A percentile compares a stretch with the other conserved stretches of the same genome.
These are phyloP conservation scores for Cheilosia urbana DNA, from an alignment of 2,888 invertebrate species.

Conservation along the genomic window DNA sequence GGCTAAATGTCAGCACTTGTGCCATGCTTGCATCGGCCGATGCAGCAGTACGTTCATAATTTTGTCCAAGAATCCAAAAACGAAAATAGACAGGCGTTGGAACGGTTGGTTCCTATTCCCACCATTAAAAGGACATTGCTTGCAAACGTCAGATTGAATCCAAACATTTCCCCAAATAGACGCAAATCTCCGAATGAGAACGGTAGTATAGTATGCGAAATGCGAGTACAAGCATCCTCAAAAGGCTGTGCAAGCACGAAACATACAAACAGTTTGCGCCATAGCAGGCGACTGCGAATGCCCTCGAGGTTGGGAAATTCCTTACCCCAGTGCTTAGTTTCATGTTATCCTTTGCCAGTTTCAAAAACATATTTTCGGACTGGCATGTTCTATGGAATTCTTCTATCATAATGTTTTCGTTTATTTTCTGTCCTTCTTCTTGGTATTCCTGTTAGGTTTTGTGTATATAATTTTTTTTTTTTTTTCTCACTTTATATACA, in stretches of 20 bases:
- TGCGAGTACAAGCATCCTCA: conserved; percentile 2
- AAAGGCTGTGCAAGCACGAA: conserved; percentile 3
- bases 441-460: conserved; percentile 35
- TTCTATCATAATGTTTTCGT: conserved; percentile 44
- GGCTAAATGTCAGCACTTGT: conserved; percentile 17
- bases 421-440: conserved; percentile 20
- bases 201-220: background rate
- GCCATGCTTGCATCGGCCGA: background rate
- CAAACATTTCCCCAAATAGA: conserved; percentile 10
- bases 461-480: background rate
- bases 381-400: conserved; percentile 66
- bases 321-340: conserved; percentile 60
- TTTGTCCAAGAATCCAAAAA: background rate
- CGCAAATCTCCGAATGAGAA: conserved; percentile 3
- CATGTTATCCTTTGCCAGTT: conserved; percentile 63
- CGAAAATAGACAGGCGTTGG: background rate
- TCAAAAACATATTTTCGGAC: conserved; percentile 70
- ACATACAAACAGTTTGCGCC: conserved; percentile 16
- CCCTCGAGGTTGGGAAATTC: conserved; percentile 60
- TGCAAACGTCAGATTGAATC: conserved; percentile 14
- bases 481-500: conserved; percentile 3
- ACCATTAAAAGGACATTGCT: conserved; percentile 2
- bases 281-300: background rate
- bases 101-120: background rate
- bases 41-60: background rate